Base-by-base conservation (phyloP, 2,113 vertebrate genomes). In the Labeo rohita region DNA sequence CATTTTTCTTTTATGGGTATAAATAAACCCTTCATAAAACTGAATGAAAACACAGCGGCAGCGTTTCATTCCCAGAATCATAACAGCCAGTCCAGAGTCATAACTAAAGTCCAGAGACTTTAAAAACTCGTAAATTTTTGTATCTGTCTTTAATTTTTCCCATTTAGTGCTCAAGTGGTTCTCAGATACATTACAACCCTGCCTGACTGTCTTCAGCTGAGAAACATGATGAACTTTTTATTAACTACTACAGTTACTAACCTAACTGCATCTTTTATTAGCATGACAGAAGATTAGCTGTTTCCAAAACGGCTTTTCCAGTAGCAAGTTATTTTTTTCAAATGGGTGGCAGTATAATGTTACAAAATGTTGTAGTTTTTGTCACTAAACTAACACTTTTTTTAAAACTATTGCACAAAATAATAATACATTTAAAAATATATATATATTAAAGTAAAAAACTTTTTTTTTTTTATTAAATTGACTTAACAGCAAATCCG, bases 51-150 rank as follows among this genome's bases (percentile, higher is more conserved):
- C 39, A 34, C 7, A 43, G 56, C 23, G 54, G 11, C 36, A 2
- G 18, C 6, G 11, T 61, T 80, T 61, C 2, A 15, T 47, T 49
- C 13, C 43, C 50, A 21, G 52, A 6, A 59, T 59, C 15, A 59
- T 59, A 74, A 49, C 1, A 0, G 49, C 21, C 72, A n/a, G 43
- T 73, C 70, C 21, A 1, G 43, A 73, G 73, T 75, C 43, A 75
- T 50, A 75, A 23, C 45, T 75, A 28, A 74, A 23, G 72, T 75
- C 45, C 43, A 75, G 72, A 50, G 72, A n/a, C 45, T 75, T 75
- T 74, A 47, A 74, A 12, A 74, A 74, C 68, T 36, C 68, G 0
- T 43, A 39, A 1, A 70, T 70, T 16, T 45, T 72, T 18, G 66
- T 70, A 18, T 43, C 68, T 18, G 15, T 39, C 65, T 8, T 66